These are phyloP conservation scores for Melinaea marsaeus DNA, from an alignment of 2,888 invertebrate species.

Conservation along the genomic window DNA sequence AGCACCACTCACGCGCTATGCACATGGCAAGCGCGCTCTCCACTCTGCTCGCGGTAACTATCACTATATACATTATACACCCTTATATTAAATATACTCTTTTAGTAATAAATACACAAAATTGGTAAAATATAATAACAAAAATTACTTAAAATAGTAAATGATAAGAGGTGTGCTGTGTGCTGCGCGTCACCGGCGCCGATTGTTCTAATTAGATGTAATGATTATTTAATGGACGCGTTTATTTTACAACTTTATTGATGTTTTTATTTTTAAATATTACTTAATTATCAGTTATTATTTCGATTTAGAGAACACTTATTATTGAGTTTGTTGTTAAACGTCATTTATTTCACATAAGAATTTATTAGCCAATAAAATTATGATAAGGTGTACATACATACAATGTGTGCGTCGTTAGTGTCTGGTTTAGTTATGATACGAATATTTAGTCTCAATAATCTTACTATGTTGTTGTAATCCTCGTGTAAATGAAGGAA, in stretches of 20 bases:
- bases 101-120: neutral
- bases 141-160: neutral
- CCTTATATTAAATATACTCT: neutral
- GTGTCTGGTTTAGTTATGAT: no score
- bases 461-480: no score
- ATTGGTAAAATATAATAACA: neutral
- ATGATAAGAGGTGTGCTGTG: neutral
- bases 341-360: no score
- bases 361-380: no score
- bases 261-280: constrained; percentile 23
- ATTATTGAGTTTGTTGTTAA: neutral
- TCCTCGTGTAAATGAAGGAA: constrained; percentile 2
- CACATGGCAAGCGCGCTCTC: constrained; percentile 85
- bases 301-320: neutral
- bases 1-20: constrained; percentile 80
- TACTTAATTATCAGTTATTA: constrained; percentile 4
- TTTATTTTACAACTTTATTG: constrained; percentile 24
- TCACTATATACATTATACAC: neutral
- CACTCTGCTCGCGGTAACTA: constrained; percentile 86
- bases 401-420: no score
- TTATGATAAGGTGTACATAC: no score
- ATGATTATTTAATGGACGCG: constrained; percentile 31
- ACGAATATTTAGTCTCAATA: no score
- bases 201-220: constrained; percentile 30
- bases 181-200: constrained; percentile 14